Evolutionary conservation across 2,888 invertebrate species (phyloP), one percentile per base, ranked within the genome.

Genomic region (Hermaeophaga mercurialis): DNA sequence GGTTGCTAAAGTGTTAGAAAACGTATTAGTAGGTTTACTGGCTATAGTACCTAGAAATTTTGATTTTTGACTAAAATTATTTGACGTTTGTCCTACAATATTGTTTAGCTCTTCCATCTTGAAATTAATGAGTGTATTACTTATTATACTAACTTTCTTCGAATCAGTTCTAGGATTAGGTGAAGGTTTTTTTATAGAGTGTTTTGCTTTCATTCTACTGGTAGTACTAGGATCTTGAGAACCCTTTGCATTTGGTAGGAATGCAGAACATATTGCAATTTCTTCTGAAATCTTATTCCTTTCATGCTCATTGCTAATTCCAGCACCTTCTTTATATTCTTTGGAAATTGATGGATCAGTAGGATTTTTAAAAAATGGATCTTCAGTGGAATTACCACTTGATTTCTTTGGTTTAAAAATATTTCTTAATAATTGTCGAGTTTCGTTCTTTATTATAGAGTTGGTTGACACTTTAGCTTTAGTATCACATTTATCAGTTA

Each of bases 131-230:
- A 31, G 7, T 11, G 54, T 58, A 26, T 54, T 45, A 18, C 54
- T 54, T 15, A 49, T 45, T 45, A 58, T 19, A 34, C 17, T 57
- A 9, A 57, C 8, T 22, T 26, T 46, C 52, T 8, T 47, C 36
- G 8, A 15, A 34, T 11, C 22, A 11, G n/a, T n/a, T n/a, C n/a
- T n/a, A n/a, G n/a, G n/a, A 4, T 18, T 41, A 9, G 19, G 8
- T n/a, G 1, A 7, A 7, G 41, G n/a, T n/a, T n/a, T n/a, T n/a
- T n/a, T n/a, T n/a, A n/a, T n/a, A n/a, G n/a, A n/a, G n/a, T n/a
- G n/a, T n/a, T n/a, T 31, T 15, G 17, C 3, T 31, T 8, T 28
- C n/a, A n/a, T n/a, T n/a, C n/a, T n/a, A n/a, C n/a, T n/a, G n/a
- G n/a, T n/a, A n/a, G n/a, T n/a, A n/a, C n/a, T n/a, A n/a, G n/a